phyloP scores from a whole-genome alignment of 2,888 invertebrate species.

The Zaprionus lineosus region DNA sequence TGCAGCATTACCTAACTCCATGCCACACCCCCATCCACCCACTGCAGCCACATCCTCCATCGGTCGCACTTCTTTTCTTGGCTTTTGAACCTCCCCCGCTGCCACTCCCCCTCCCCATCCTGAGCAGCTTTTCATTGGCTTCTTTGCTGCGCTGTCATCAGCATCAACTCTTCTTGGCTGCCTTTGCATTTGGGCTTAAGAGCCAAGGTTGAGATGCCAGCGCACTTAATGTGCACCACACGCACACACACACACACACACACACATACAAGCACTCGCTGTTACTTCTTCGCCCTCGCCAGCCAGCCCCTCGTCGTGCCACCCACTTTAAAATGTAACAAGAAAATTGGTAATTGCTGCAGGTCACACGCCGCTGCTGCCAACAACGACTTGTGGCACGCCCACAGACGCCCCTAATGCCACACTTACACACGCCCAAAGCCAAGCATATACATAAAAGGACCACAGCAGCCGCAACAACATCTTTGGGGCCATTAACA shows the following conservation, averaged over 20 bases:
- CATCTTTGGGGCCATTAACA: slow-evolving; percentile 57
- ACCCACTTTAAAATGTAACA: slow-evolving; percentile 62
- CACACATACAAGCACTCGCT: neutral
- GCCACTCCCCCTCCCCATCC: neutral
- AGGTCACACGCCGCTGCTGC: slow-evolving; percentile 61
- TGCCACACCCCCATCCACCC: neutral
- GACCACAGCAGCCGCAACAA: slow-evolving; percentile 66
- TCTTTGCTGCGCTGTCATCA: slow-evolving; percentile 49
- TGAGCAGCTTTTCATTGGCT: slow-evolving; percentile 13
- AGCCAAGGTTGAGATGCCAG: slow-evolving; percentile 48
- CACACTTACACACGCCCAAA: slow-evolving; percentile 22
- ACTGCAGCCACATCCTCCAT: neutral
- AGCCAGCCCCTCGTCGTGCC: slow-evolving; percentile 16
- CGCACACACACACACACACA: slow-evolving; percentile 20
- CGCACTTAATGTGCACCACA: slow-evolving; percentile 62
- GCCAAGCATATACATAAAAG: slow-evolving; percentile 22
- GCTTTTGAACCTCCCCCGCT: no score
- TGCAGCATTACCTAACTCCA: neutral
- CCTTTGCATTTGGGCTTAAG: slow-evolving; percentile 51
- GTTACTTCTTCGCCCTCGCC: neutral
- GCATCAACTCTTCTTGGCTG: slow-evolving; percentile 37
- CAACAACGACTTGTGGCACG: slow-evolving; percentile 45
- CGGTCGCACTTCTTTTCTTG: neutral
- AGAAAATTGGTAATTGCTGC: slow-evolving; percentile 74
- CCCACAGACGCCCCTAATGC: slow-evolving; percentile 29